phyloP scores from a whole-genome alignment of 2,797 vertebrate genomes.

The Rachycentron canadum region DNA sequence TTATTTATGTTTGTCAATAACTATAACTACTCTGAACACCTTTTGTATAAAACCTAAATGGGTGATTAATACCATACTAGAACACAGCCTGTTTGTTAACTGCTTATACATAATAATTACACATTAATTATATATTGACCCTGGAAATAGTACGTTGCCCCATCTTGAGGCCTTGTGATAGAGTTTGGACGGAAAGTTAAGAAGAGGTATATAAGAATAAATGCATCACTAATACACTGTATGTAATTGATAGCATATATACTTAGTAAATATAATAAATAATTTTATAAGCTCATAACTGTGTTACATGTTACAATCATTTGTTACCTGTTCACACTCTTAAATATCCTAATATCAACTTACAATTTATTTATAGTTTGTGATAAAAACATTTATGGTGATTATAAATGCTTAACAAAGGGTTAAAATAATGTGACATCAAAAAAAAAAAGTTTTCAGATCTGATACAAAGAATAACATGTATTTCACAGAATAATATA shows the following conservation, averaged over 20 bases:
- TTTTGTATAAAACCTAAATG: constrained; percentile 5
- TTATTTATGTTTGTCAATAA: constrained; percentile 6
- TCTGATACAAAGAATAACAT: not conserved
- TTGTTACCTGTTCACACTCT: not conserved
- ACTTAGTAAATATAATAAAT: not conserved
- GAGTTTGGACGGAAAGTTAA: not conserved
- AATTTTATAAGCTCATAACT: not conserved
- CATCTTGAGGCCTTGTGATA: no score
- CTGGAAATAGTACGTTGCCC: no score
- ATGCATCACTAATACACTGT: not conserved
- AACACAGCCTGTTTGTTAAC: not conserved
- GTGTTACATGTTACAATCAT: not conserved
- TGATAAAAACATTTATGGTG: not conserved
- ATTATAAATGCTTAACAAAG: not conserved
- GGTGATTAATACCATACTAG: not conserved
- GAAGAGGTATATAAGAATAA: not conserved
- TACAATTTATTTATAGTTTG: not conserved
- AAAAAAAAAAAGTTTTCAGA: not conserved
- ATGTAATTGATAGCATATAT: not conserved
- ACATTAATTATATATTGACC: no score
- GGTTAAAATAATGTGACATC: accelerated
- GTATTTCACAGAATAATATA: not conserved
- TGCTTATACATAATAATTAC: no score
- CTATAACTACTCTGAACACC: not conserved
- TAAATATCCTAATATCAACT: not conserved